Evolutionary conservation across 64 coral and sea anemone species (phyloP).

Genomic region (Stylophora pistillata): DNA sequence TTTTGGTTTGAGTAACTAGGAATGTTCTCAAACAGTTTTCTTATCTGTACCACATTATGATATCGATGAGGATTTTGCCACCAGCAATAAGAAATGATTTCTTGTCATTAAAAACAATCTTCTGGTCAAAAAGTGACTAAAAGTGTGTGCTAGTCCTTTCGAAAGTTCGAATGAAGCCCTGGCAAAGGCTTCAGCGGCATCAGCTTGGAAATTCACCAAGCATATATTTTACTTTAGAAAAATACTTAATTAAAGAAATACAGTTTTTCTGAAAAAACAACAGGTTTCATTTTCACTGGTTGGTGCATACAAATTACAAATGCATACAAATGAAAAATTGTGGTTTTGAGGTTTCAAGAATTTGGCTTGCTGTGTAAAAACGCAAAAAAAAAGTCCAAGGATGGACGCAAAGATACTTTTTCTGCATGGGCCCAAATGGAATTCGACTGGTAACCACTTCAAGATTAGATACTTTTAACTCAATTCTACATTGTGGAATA

Average conservation of each 20-base stretch:
- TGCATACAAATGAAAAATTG: background rate
- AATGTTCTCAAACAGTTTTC: background rate
- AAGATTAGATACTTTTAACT: background rate
- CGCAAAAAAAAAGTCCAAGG: background rate
- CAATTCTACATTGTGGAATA: background rate
- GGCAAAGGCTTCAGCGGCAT: background rate
- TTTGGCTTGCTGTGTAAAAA: conserved; percentile 1
- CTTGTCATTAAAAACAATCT: background rate
- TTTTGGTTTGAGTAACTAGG: background rate
- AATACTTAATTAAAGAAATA: background rate
- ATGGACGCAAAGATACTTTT: background rate
- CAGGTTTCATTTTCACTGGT: background rate
- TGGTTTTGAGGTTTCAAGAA: conserved; percentile 4
- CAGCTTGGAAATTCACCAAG: background rate
- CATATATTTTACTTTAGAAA: background rate
- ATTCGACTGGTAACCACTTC: background rate
- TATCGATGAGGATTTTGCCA: background rate
- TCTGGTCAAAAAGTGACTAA: background rate
- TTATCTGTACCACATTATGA: background rate
- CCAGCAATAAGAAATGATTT: background rate
- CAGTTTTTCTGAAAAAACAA: background rate
- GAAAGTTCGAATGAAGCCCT: background rate
- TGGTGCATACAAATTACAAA: background rate
- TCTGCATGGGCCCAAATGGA: background rate
- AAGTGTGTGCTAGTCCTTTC: background rate